These are phyloP conservation scores for Sardinella longiceps DNA, from an alignment of 2,797 vertebrate species.

Conservation along the genomic window DNA sequence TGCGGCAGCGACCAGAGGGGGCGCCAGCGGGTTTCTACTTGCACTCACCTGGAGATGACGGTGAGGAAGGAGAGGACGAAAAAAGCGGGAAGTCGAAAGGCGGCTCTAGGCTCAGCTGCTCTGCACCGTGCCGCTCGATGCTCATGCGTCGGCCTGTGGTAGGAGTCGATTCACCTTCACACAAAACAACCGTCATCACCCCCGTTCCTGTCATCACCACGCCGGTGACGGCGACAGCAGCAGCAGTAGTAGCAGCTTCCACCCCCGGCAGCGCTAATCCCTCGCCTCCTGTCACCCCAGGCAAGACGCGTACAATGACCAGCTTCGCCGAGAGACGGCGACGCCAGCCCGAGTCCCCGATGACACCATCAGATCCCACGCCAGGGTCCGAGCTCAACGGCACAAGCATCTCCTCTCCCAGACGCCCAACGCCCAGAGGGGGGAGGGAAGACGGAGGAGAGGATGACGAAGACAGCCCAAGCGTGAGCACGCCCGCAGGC, in stretches of 20 bases:
- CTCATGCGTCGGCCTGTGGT: conserved; percentile 55
- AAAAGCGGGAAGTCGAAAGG: neutral
- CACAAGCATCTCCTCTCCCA: neutral
- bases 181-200: too few species aligned
- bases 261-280: neutral
- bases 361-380: neutral
- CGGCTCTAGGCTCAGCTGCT: conserved; percentile 68
- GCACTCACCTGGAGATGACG: conserved; percentile 75
- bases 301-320: conserved; percentile 76
- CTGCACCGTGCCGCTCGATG: conserved; percentile 70
- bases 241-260: neutral
- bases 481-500: conserved; percentile 70
- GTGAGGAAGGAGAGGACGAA: neutral
- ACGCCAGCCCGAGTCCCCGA: conserved; percentile 70
- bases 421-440: neutral
- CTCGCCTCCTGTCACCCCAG: conserved; percentile 50
- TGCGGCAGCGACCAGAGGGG: conserved; percentile 84
- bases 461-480: conserved; percentile 50
- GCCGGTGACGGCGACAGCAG: neutral
- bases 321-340: conserved; percentile 87
- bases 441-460: conserved; percentile 45
- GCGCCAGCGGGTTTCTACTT: conserved; percentile 90
- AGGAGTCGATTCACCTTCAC: conserved; percentile 48
- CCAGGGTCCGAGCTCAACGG: neutral
- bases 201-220: too few species aligned